Base-by-base conservation (phyloP, 2,113 vertebrate genomes). In the Tympanuchus pallidicinctus region DNA sequence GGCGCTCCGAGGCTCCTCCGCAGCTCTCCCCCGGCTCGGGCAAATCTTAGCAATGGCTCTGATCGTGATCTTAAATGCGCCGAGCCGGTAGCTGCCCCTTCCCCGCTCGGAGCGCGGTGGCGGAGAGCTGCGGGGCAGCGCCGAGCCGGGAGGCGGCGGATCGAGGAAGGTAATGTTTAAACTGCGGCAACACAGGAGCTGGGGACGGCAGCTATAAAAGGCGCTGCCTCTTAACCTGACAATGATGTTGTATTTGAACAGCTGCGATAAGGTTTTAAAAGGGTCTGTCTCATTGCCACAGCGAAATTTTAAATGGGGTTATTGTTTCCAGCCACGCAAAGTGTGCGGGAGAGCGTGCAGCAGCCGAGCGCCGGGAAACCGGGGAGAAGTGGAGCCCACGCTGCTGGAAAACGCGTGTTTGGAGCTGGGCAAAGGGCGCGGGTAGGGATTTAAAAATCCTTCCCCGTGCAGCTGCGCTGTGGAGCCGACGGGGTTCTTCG, bases 191-290 rank as follows among this genome's bases (percentile, higher is more conserved):
- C 10, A 54, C 89, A 48, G 82, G 65, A 94, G 95, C 94, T 79
- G 59, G 40, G 81, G 96, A 24, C 94, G 54, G 48, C 69, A 45
- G 97, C 96, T 95, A 78, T 97, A 96, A 98, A 97, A 98, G 97
- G 59, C 97, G 3, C 95, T 82, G 96, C 97, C 97, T 98, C 97
- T 98, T 98, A 98, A 98, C 98, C 98, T 98, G 98, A 98, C 98
- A 98, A 98, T 98, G 98, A 98, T 98, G 98, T 98, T 98, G 98
- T 98, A 98, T 98, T 98, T 98, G 98, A 98, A 98, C 98, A 98
- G 98, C 98, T 98, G 98, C 96, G 87, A 96, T 97, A 97, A 98
- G 97, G 97, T 98, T 98, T 97, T 97, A 86, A 98, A 54, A 98
- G 97, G 98, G 98, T 98, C 98, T 98, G 98, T 98, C 98, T 98